Base-by-base conservation (phyloP, 2,888 invertebrate species). In the Leptinotarsa juncta region DNA sequence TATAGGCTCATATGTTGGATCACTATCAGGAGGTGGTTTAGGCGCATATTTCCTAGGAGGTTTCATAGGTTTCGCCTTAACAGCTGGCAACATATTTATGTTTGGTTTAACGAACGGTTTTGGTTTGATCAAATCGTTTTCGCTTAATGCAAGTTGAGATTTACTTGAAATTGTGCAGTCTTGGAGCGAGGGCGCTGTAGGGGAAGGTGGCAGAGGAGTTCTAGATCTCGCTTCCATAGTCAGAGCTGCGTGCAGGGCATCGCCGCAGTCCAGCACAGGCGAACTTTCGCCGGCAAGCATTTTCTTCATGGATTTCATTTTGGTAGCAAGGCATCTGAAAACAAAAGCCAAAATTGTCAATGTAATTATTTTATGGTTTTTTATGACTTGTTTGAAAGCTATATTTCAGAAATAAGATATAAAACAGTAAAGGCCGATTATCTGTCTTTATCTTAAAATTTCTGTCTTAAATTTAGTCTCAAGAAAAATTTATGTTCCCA, bases 291-390 rank as follows among this genome's bases (percentile, higher is more conserved):
- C 92, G n/a, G 91, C 93, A 76, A 95, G 90, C 82, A 94, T 89
- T 85, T 95, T 94, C 85, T 95, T 95, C 95, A 96, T 96, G 0
- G 93, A 94, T 85, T 95, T 95, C 94, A 96, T 96, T 88, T 95
- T 95, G 5, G 94, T 90, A 14, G 94, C 93, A 81, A 96, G 90
- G 84, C 95, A 95, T 78, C 94, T 92, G 79, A 83, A 82, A 55
- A 55, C 18, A n/a, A n/a, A 18, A 51, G 4, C 12, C 42, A 42
- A 42, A 42, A 10, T 42, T 10, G 10, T 12, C 10, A 42, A 42
- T 42, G 42, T 10, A 42, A 42, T 42, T 42, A 42, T 42, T 42
- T 42, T 42, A 42, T 42, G 42, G 42, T 7, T 32, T 32, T 32
- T 7, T 32, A 32, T 32, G 32, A 32, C 32, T 32, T 7, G 32